Evolutionary conservation across 1,140 invertebrate species (phyloP).

Genomic region (Ips typographus): DNA sequence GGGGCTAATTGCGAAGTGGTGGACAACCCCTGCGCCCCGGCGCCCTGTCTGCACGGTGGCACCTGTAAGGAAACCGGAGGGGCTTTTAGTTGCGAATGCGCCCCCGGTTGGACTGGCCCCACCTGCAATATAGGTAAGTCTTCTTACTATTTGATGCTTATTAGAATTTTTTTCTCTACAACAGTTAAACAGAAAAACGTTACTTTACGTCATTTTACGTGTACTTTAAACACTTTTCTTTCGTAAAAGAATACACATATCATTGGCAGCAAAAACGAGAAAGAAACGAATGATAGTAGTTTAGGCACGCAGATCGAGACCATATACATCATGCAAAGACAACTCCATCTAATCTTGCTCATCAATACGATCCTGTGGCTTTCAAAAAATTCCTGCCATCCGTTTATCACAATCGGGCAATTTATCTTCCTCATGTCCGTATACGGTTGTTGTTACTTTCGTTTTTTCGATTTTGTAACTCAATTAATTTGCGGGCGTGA

Average conservation of each 20-base stretch:
- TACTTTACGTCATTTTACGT: too few species aligned
- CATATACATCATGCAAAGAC: conserved; percentile 5
- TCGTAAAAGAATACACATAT: too few species aligned
- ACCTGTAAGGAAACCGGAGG: conserved; percentile 64
- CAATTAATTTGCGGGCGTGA: conserved; percentile 5
- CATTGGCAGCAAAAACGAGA: too few species aligned
- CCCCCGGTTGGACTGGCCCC: conserved; percentile 79
- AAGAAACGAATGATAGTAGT: too few species aligned
- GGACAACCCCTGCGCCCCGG: conserved; percentile 87
- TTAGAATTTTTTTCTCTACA: too few species aligned
- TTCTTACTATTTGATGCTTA: too few species aligned
- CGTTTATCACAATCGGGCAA: conserved; percentile 1
- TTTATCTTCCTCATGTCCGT: not conserved
- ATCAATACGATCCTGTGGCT: not conserved
- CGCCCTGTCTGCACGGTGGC: conserved; percentile 85
- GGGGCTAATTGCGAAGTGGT: conserved; percentile 89
- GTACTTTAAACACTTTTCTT: too few species aligned
- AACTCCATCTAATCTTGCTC: not conserved
- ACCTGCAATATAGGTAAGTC: conserved; percentile 72
- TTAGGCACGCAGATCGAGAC: not conserved
- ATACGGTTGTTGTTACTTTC: not conserved
- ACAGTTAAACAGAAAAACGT: too few species aligned
- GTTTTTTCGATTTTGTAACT: conserved; percentile 6
- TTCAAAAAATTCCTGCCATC: conserved; percentile 3
- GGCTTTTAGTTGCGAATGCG: conserved; percentile 77